phyloP scores from a whole-genome alignment of 2,113 vertebrate genomes.

The Tricholaema leucomelas region DNA sequence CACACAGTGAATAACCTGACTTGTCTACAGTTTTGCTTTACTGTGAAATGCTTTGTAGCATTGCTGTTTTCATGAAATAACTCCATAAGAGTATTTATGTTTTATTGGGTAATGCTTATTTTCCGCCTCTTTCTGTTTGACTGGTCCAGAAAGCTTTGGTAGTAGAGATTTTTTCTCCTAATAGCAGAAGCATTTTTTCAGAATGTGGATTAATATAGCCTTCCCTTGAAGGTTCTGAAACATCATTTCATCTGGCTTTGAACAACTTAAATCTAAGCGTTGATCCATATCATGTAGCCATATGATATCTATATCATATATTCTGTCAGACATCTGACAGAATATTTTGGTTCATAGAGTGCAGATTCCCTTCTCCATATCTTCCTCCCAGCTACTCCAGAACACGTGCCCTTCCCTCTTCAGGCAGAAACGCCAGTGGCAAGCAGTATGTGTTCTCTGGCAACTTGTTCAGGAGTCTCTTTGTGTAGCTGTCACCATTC shows the following conservation, averaged over 20 bases:
- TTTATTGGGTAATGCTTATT: background rate
- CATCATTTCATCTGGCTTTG: background rate
- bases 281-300: background rate
- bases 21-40: background rate
- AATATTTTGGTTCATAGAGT: background rate
- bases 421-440: fast-evolving
- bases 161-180: background rate
- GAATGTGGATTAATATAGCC: background rate
- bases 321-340: background rate
- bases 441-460: background rate
- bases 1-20: background rate
- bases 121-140: background rate
- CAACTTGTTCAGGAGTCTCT: background rate
- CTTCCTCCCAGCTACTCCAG: background rate
- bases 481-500: background rate
- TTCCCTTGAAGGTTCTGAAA: background rate
- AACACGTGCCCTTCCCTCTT: background rate
- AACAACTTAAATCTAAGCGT: background rate
- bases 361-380: background rate
- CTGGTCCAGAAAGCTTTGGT: background rate
- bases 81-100: background rate
- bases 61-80: background rate
- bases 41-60: background rate
- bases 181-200: background rate
- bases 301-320: background rate